These are phyloP conservation scores for human (Homo sapiens) DNA, from an alignment of 2,113 vertebrate species.

Conservation along the genomic window DNA sequence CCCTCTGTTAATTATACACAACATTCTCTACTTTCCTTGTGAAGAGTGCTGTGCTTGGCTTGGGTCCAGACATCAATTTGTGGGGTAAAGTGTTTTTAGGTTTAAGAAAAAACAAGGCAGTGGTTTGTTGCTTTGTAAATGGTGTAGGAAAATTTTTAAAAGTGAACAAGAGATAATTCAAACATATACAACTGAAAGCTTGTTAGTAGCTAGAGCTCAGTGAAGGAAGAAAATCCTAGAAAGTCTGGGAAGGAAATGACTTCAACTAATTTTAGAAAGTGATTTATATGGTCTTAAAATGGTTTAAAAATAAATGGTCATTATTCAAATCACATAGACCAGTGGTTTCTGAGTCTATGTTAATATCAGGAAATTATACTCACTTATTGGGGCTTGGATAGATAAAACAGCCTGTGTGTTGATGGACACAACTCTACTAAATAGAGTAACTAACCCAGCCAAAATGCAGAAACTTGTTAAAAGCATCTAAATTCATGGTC, in stretches of 20 bases:
- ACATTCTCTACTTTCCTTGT: not conserved
- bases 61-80: not conserved
- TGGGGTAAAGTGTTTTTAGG: not conserved
- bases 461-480: conserved; percentile 54
- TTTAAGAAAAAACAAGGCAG: conserved; percentile 22
- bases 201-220: not conserved
- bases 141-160: conserved; percentile 24
- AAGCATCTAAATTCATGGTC: conserved; percentile 49
- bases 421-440: conserved; percentile 22
- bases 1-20: not conserved
- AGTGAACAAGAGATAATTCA: conserved; percentile 3
- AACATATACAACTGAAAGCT: conserved; percentile 2
- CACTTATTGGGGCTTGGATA: not conserved
- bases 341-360: not conserved
- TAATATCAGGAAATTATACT: conserved; percentile 51
- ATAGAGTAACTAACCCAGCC: conserved; percentile 30
- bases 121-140: not conserved
- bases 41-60: not conserved
- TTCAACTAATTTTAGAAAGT: conserved; percentile 16
- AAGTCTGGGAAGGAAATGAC: not conserved
- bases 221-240: conserved; percentile 40
- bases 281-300: conserved; percentile 22
- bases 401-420: conserved; percentile 18
- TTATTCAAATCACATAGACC: not conserved
- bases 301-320: conserved; percentile 29